Base-by-base conservation (phyloP, 2,113 vertebrate genomes). In the Hippolais icterina region DNA sequence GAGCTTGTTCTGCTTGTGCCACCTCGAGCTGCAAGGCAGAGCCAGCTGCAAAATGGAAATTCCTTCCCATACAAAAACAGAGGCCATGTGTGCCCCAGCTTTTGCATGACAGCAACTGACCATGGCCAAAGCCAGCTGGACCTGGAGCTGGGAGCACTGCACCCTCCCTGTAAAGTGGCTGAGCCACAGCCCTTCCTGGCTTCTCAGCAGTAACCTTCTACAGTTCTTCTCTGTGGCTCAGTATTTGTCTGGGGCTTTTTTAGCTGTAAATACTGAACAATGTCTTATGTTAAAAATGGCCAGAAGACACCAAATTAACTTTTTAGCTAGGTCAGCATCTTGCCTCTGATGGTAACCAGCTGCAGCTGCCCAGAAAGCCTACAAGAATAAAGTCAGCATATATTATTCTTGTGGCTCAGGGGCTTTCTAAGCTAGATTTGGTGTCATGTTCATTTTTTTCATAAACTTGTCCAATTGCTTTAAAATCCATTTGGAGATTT, bases 151-250 rank as follows among this genome's bases (percentile, higher is more conserved):
- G 63, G 54, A 83, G 49, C 2, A 3, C 29, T 23, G 6, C 24
- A 75, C 10, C 27, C 15, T 47, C 52, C 16, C 28, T 57, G 7
- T 1, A 12, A n/a, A 47, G 18, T 11, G 33, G 11, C 78, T 74
- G 84, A 85, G 64, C 63, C 84, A 85, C 50, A 39, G 70, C 39
- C 59, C 49, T 50, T 18, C 61, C 20, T 59, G 49, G 22, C 52
- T 81, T 21, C 56, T 68, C 69, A 31, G 33, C 5, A 6, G 8
- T 4, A 46, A 59, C 4, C 1, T 42, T 39, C 24, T 10, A 14
- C 21, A 0, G 0, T 2, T 60, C 24, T 2, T 60, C 24, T 68
- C 31, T 1, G 4, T 15, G 46, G 46, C 22, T 61, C 50, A 1
- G 0, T 11, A 22, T 61, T 63, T 72, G 9, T 59, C 39, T 70